Percentiles rank a stretch among this genome's conserved stretches.
phyloP scores from a whole-genome alignment of 2,888 invertebrate species.

The Epinotia nisella region DNA sequence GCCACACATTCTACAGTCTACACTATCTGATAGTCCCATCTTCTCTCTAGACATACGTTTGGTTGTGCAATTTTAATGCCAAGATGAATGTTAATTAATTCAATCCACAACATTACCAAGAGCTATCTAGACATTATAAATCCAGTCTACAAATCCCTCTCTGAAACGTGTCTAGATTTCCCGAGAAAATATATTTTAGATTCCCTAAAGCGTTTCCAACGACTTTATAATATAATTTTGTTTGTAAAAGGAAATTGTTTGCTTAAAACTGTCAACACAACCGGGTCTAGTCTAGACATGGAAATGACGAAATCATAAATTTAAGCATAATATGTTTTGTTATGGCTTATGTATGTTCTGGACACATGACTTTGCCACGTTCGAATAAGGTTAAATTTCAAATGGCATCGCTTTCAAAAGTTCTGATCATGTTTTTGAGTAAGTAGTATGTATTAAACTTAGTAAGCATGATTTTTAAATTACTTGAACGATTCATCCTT shows the following conservation, averaged over 20 bases:
- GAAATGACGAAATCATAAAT: constrained; percentile 14
- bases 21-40: too few relatives aligned
- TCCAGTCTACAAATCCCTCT: neutral
- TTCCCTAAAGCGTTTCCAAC: constrained; percentile 16
- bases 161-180: neutral
- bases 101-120: neutral
- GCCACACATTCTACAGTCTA: too few relatives aligned
- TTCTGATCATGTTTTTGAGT: neutral
- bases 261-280: constrained; percentile 16
- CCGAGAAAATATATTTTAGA: neutral
- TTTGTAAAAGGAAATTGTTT: constrained; percentile 37
- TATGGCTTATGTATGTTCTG: neutral
- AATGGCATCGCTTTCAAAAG: neutral
- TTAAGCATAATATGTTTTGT: neutral
- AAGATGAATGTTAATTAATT: neutral
- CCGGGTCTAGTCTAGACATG: constrained; percentile 31
- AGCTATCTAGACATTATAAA: neutral
- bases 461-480: too few relatives aligned
- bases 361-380: constrained; percentile 7
- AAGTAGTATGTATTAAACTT: too few relatives aligned
- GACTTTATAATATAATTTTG: constrained; percentile 28
- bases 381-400: neutral
- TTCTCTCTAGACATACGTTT: too few relatives aligned
- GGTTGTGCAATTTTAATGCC: neutral
- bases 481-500: too few relatives aligned